Conservation (phyloP, 2,113 vertebrate species). For the Austrofundulus limnaeus region DNA sequence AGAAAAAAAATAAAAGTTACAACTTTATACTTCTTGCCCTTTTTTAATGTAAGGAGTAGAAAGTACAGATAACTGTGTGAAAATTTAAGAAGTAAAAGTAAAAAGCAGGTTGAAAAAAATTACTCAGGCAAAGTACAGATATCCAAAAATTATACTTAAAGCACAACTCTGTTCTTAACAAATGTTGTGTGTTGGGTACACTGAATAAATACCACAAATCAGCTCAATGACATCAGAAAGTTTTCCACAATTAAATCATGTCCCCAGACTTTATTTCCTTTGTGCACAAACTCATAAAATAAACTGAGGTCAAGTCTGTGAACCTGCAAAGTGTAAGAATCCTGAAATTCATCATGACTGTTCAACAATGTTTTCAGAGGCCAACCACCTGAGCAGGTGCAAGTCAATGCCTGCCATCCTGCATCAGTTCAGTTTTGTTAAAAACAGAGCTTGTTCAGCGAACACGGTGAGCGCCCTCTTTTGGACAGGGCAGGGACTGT, state of each 20-base stretch:
- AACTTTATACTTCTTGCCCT: no score
- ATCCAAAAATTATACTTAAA: no score
- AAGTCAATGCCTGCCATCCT: background rate
- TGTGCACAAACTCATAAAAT: background rate
- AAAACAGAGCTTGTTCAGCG: background rate
- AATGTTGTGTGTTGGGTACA: no score
- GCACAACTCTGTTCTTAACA: no score
- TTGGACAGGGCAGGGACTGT: conserved; percentile 31
- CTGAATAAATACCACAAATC: no score
- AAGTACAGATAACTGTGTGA: no score
- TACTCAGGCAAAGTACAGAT: no score
- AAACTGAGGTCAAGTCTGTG: background rate
- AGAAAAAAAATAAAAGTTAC: no score
- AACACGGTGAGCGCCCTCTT: conserved; percentile 52
- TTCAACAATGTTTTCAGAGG: background rate
- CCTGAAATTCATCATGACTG: background rate
- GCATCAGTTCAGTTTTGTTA: background rate
- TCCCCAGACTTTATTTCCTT: background rate
- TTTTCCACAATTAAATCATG: background rate
- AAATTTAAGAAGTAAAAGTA: no score
- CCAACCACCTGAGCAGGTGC: background rate
- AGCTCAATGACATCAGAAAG: background rate
- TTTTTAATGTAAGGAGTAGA: no score
- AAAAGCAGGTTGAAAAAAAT: no score
- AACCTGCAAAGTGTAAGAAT: background rate